These are phyloP conservation scores for Sebastes vulpes DNA, from an alignment of 2,797 vertebrate genomes.

Conservation along the genomic window DNA sequence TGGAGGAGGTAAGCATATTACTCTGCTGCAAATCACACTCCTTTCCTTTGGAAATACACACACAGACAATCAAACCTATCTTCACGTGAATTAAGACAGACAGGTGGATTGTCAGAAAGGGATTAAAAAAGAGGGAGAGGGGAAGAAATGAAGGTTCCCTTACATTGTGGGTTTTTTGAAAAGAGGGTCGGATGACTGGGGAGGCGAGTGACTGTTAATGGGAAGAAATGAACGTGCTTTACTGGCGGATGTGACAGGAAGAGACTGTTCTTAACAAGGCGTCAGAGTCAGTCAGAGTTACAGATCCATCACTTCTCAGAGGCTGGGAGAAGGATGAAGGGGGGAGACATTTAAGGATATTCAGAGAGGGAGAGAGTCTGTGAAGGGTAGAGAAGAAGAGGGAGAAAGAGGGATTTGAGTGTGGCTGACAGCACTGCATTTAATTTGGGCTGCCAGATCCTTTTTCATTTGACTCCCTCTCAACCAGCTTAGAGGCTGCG, in stretches of 20 bases:
- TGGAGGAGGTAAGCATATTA: conserved; percentile 73
- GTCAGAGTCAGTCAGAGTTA: conserved; percentile 87
- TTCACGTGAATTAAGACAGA: conserved; percentile 82
- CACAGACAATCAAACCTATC: conserved; percentile 76
- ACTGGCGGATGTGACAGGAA: conserved; percentile 86
- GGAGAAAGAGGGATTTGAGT: conserved; percentile 81
- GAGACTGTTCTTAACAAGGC: conserved; percentile 88
- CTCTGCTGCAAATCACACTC: conserved; percentile 51
- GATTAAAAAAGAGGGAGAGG: conserved; percentile 75
- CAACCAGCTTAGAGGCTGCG: conserved; percentile 83
- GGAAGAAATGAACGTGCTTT: conserved; percentile 84
- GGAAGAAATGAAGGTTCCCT: conserved; percentile 73
- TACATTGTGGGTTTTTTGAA: conserved; percentile 72
- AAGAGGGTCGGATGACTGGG: conserved; percentile 70
- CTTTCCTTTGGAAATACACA: conserved; percentile 60
- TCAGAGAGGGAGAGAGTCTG: conserved; percentile 77
- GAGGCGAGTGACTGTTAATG: conserved; percentile 82
- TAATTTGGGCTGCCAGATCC: conserved; percentile 87
- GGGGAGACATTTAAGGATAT: conserved; percentile 79
- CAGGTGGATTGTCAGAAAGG: conserved; percentile 82
- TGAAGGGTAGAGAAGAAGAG: conserved; percentile 78
- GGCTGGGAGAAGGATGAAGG: conserved; percentile 34
- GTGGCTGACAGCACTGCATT: conserved; percentile 83
- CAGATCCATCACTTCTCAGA: conserved; percentile 86
- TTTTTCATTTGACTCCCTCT: conserved; percentile 85